Conservation (phyloP, 2,888 invertebrate genomes). For the Melipona beecheii region DNA sequence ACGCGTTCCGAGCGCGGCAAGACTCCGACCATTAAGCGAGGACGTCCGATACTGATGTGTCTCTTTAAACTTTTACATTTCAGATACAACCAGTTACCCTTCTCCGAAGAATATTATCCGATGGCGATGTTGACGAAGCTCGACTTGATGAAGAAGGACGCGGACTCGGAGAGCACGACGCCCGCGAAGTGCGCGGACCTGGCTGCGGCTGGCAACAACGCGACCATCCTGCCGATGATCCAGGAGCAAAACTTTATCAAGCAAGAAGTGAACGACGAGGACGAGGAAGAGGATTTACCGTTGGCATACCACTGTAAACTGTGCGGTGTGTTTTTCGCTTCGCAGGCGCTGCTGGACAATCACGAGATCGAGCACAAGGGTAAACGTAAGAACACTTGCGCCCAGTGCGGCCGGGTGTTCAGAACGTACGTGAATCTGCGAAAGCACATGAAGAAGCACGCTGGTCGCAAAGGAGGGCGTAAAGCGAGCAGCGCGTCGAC, state of each 20-base stretch:
- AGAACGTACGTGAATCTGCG: conserved; percentile 75
- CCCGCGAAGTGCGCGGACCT: conserved; percentile 28
- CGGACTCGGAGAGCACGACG: conserved; percentile 31
- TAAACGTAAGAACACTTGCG: conserved; percentile 79
- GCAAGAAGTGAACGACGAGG: conserved; percentile 66
- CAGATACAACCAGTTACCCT: conserved; percentile 78
- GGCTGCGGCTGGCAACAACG: conserved; percentile 15
- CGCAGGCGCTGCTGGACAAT: conserved; percentile 71
- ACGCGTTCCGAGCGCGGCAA: conserved; percentile 57
- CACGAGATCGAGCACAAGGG: conserved; percentile 77
- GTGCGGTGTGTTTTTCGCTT: conserved; percentile 76
- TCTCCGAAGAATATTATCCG: conserved; percentile 76
- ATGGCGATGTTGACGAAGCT: conserved; percentile 78
- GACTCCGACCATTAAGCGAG: conserved; percentile 43
- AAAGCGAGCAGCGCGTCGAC: conserved; percentile 40
- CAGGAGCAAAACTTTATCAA: conserved; percentile 59
- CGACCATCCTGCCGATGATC: conserved; percentile 19
- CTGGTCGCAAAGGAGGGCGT: conserved; percentile 67
- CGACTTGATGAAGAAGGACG: conserved; percentile 76
- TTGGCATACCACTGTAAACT: conserved; percentile 76
- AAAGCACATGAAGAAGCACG: conserved; percentile 80
- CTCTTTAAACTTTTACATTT: conserved; percentile 79
- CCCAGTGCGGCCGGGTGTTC: conserved; percentile 78
- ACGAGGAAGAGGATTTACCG: conserved; percentile 75
- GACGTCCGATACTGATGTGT: conserved; percentile 74